These are phyloP conservation scores for Mohoua ochrocephala DNA, from an alignment of 2,113 vertebrate species.

Conservation along the genomic window DNA sequence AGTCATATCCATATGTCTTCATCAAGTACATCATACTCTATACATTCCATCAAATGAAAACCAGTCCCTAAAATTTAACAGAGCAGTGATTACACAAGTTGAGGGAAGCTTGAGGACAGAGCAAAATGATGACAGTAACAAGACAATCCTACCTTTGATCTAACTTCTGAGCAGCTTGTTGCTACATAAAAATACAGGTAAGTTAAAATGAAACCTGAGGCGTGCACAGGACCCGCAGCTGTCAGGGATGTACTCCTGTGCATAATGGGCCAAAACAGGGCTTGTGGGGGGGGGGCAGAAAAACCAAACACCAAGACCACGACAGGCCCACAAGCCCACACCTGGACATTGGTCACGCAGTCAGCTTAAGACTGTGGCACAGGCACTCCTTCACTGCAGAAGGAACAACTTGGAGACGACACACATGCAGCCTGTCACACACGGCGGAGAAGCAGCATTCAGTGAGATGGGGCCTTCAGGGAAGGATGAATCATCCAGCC, in stretches of 20 bases:
- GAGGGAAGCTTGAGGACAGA: not conserved
- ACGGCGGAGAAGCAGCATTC: not conserved
- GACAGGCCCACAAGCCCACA: not conserved
- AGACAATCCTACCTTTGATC: not conserved
- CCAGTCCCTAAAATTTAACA: not conserved
- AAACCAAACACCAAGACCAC: not conserved
- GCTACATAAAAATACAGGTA: not conserved
- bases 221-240: not conserved
- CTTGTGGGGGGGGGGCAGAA: fast-evolving
- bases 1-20: not conserved
- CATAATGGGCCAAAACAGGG: not conserved
- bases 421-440: not conserved
- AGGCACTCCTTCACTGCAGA: not conserved
- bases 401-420: not conserved
- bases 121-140: fast-evolving
- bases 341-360: fast-evolving
- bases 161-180: not conserved
- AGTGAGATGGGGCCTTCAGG: not conserved
- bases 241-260: fast-evolving
- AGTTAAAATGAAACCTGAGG: not conserved
- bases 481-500: not conserved
- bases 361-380: not conserved
- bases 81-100: not conserved
- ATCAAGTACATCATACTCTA: not conserved
- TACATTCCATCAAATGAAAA: not conserved